Evolutionary conservation across 2,113 vertebrate species (phyloP).

Genomic region (Nibea coibor): DNA sequence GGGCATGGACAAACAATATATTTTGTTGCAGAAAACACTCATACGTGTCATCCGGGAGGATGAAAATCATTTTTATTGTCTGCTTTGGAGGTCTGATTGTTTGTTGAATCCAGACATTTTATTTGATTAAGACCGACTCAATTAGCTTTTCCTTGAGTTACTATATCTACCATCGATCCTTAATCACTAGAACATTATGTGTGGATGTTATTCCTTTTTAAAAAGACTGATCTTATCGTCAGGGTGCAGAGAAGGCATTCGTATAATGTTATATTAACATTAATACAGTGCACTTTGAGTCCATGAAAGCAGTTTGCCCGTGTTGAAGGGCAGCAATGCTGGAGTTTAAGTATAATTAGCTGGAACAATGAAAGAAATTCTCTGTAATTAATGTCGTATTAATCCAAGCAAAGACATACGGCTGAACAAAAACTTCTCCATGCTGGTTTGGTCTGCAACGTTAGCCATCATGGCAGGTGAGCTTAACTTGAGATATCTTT

Average conservation of each 20-base stretch:
- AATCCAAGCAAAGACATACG: background rate
- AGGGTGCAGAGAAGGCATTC: background rate
- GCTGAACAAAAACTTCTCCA: background rate
- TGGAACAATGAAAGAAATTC: background rate
- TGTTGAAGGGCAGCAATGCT: background rate
- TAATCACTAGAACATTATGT: background rate
- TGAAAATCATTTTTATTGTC: too few relatives aligned
- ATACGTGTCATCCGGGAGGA: too few relatives aligned
- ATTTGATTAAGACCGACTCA: background rate
- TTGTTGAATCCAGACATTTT: background rate
- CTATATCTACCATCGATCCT: background rate
- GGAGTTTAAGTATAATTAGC: background rate
- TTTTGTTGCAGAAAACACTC: background rate
- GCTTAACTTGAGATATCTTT: background rate
- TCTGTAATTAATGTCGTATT: background rate
- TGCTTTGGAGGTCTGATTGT: background rate
- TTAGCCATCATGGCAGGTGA: background rate
- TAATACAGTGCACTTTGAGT: background rate
- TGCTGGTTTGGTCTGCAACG: background rate
- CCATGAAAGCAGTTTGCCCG: background rate
- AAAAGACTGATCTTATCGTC: background rate
- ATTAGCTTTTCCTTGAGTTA: background rate
- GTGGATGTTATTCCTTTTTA: background rate
- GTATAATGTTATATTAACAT: background rate
- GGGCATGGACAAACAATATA: background rate